phyloP scores from a whole-genome alignment of 2,113 vertebrate species.

The Amphiprion percula region DNA sequence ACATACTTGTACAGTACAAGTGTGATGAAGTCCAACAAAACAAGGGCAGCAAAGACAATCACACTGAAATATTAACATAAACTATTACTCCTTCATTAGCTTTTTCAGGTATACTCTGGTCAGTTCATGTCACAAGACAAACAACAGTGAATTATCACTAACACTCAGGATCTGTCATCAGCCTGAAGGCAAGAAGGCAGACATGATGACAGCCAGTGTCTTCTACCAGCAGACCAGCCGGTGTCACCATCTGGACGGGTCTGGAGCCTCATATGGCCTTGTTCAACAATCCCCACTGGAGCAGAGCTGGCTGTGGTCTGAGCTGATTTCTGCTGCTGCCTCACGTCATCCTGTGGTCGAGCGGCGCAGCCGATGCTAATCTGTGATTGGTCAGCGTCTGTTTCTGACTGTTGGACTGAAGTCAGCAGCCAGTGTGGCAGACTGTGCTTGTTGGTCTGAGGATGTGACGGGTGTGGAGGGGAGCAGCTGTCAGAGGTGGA shows the following conservation, averaged over 20 bases:
- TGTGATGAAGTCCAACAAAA: too few species aligned
- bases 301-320: neutral
- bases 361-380: neutral
- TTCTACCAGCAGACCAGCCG: neutral
- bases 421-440: neutral
- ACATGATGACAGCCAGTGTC: conserved; percentile 45
- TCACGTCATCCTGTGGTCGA: neutral
- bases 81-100: too few species aligned
- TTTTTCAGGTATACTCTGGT: too few species aligned
- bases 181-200: conserved; percentile 60
- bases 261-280: neutral
- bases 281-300: neutral
- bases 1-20: too few species aligned
- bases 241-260: neutral
- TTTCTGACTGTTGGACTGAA: conserved; percentile 5
- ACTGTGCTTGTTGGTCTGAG: neutral
- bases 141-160: too few species aligned
- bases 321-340: neutral
- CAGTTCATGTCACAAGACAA: too few species aligned
- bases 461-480: conserved; percentile 14
- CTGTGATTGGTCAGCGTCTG: conserved; percentile 1
- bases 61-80: too few species aligned
- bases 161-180: conserved; percentile 17
- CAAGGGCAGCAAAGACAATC: too few species aligned
- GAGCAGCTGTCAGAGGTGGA: conserved; percentile 39